Evolutionary conservation across 2,113 vertebrate genomes (phyloP).

Genomic region (Synodontis membranacea): DNA sequence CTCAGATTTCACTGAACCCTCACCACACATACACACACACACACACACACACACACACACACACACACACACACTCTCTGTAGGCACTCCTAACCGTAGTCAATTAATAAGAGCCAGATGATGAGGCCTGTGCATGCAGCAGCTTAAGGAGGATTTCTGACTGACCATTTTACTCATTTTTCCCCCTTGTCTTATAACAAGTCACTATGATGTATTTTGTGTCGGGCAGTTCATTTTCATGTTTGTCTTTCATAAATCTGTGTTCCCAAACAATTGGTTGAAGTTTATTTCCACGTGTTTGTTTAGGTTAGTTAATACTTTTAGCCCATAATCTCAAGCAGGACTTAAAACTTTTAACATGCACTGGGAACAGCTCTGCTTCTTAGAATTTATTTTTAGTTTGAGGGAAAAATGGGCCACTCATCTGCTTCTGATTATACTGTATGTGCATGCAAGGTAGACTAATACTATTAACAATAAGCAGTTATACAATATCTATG

Average conservation of each 20-base stretch:
- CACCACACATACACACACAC: background rate
- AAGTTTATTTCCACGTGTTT: conserved; percentile 20
- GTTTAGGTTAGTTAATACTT: conserved; percentile 12
- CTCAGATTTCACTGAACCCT: conserved; percentile 10
- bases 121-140: conserved; percentile 10
- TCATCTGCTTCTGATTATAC: background rate
- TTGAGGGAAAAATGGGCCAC: background rate
- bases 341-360: conserved; percentile 8
- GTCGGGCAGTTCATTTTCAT: background rate
- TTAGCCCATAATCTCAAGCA: conserved; percentile 11
- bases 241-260: conserved; percentile 7
- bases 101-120: conserved; percentile 50
- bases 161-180: background rate
- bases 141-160: conserved; percentile 16
- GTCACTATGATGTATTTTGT: background rate
- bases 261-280: background rate
- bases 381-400: background rate
- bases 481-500: background rate
- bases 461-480: background rate
- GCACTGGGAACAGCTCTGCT: background rate
- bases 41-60: background rate
- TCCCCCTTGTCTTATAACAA: background rate
- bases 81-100: conserved; percentile 21
- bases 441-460: background rate
- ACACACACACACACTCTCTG: conserved; percentile 16